These are phyloP conservation scores for Benthosema pterotum DNA, from an alignment of 2,797 vertebrate genomes.

Conservation along the genomic window DNA sequence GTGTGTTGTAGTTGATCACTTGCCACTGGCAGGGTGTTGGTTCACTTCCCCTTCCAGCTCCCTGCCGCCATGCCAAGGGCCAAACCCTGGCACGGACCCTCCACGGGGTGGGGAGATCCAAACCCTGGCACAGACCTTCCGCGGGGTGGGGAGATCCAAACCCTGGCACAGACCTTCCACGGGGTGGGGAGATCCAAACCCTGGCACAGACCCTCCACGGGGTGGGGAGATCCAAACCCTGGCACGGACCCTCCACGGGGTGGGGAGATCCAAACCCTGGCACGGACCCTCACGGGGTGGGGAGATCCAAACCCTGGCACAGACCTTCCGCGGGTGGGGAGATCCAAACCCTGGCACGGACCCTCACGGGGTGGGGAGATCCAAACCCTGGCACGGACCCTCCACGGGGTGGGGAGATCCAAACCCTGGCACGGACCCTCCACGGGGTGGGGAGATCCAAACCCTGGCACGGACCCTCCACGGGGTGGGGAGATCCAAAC, in stretches of 20 bases:
- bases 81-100: slow-evolving; percentile 36
- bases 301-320: no score
- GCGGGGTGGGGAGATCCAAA: background rate
- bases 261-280: no score
- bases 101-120: slow-evolving; percentile 1
- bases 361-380: no score
- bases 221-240: no score
- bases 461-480: slow-evolving; percentile 38
- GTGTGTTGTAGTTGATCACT: slow-evolving; percentile 37
- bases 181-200: no score
- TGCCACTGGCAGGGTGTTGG: slow-evolving; percentile 61
- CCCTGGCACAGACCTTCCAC: no score
- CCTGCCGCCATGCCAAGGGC: background rate
- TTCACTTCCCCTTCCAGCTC: slow-evolving; percentile 54
- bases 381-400: no score
- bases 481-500: slow-evolving; percentile 1
- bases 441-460: slow-evolving; percentile 8
- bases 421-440: slow-evolving; percentile 31
- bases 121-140: slow-evolving; percentile 38
- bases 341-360: no score
- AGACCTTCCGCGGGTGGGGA: no score
- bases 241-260: no score
- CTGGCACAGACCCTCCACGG: no score
- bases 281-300: no score
- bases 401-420: slow-evolving; percentile 59